A percentile compares a stretch with the other conserved stretches of the same genome.
Evolutionary conservation across 2,113 vertebrate species (phyloP).

Genomic region (Fukomys damarensis): DNA sequence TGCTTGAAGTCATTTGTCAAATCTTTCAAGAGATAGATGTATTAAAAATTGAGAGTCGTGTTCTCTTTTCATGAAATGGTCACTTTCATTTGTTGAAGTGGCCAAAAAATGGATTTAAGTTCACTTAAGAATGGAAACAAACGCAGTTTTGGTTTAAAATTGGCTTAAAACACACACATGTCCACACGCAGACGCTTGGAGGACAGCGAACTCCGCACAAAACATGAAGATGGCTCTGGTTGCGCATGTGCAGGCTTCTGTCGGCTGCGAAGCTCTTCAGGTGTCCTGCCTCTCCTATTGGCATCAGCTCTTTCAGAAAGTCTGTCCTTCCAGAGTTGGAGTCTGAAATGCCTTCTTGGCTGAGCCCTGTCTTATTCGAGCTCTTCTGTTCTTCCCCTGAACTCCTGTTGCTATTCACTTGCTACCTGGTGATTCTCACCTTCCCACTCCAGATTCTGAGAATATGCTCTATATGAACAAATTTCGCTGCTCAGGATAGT

Average conservation of each 20-base stretch:
- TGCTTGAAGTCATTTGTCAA: constrained; percentile 27
- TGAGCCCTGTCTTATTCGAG: background rate
- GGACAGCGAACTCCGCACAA: background rate
- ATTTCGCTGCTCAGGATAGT: background rate
- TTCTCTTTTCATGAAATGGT: background rate
- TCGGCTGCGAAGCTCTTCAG: background rate
- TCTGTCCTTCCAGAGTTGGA: background rate
- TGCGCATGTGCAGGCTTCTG: background rate
- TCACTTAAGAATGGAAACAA: background rate
- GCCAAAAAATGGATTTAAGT: constrained; percentile 38
- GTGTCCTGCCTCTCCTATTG: background rate
- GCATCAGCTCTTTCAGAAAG: background rate
- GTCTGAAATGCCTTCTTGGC: background rate
- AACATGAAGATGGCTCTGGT: background rate
- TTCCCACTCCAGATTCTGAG: background rate
- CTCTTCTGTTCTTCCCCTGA: background rate
- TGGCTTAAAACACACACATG: background rate
- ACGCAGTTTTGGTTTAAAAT: constrained; percentile 41
- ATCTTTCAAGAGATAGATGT: background rate
- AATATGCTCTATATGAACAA: background rate
- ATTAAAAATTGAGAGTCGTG: constrained; percentile 8
- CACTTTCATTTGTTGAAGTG: background rate
- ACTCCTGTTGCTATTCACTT: background rate
- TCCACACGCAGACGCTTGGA: too few relatives aligned
- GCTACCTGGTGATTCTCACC: background rate